Evolutionary conservation across 2,113 vertebrate species (phyloP), one percentile per base, ranked within the genome.

Genomic region (Eira barbara): DNA sequence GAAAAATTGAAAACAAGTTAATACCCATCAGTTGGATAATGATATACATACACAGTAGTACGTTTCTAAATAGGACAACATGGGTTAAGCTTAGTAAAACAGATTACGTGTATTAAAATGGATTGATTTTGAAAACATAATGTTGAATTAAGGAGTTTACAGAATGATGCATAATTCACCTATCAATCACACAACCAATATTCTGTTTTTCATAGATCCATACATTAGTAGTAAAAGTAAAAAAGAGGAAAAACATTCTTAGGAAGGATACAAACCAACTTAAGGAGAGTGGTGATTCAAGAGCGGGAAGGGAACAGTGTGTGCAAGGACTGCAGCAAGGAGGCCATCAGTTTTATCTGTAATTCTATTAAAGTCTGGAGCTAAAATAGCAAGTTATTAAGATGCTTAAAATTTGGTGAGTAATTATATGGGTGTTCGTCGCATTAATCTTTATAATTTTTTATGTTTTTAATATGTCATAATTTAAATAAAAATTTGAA

Each of bases 1-100:
- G 21, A 57, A 85, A 94, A 94, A 87, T 11, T 39, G 74, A 91
- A 96, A 94, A n/a, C n/a, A 45, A n/a, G 47, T 61, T 89, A 89
- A 79, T n/a, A 78, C 74, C 29, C 14, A 63, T 73, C 45, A 52
- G 18, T 34, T 74, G 17, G 17, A 65, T 47, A 67, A 31, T 31
- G 39, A 74, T 59, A 83, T 13, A 34, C 15, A 55, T 31, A 92
- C 52, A 55, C 20, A 3, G 11, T 23, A 9, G 47, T 21, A 49
- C 45, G 63, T 92, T 93, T 89, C 67, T 93, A 57, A 65, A 82
- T 52, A 27, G 55, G 71, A 80, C 0, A 36, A 39, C 76, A 69
- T 71, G 18, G 31, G 23, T 67, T 95, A 57, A 79, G 23, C 47
- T 27, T 86, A 85, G 36, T 31, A 86, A 86, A 92, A 69, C 12